A percentile compares a stretch with the other conserved stretches of the same genome.
Evolutionary conservation across 2,888 invertebrate genomes (phyloP).

Genomic region (Perizoma flavofasciatum): DNA sequence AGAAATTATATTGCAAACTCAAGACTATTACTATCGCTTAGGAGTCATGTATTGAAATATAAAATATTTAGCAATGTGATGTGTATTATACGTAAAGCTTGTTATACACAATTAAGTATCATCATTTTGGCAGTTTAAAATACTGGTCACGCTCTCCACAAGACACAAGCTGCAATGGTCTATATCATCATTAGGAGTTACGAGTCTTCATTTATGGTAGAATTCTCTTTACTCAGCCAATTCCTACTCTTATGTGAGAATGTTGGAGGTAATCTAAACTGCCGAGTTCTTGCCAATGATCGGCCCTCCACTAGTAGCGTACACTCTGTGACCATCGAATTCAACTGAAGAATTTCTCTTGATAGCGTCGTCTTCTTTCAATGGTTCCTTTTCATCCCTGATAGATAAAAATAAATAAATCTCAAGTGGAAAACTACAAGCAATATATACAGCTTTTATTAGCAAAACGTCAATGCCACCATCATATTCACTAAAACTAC

Average conservation of each 20-base stretch:
- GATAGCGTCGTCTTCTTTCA: conserved; percentile 87
- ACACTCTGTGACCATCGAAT: conserved; percentile 92
- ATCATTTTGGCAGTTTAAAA: conserved; percentile 75
- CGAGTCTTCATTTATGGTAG: conserved; percentile 7
- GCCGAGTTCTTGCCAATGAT: conserved; percentile 96
- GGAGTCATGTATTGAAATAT: conserved; percentile 48
- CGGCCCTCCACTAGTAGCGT: conserved; percentile 92
- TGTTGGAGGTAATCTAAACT: conserved; percentile 78
- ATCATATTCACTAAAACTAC: conserved; percentile 14
- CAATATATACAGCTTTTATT: conserved; percentile 36
- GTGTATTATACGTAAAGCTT: conserved; percentile 58
- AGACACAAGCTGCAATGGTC: conserved; percentile 67
- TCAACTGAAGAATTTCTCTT: conserved; percentile 91
- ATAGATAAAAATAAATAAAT: conserved; percentile 20
- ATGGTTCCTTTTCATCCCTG: conserved; percentile 92
- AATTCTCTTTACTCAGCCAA: conserved; percentile 8
- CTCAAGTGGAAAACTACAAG: conserved; percentile 11
- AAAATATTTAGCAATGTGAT: conserved; percentile 43
- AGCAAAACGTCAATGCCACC: conserved; percentile 12
- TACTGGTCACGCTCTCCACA: conserved; percentile 76
- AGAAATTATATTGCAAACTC: conserved; percentile 8
- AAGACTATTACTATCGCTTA: conserved; percentile 22
- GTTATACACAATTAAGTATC: conserved; percentile 59
- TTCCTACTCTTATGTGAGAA: conserved; percentile 6
- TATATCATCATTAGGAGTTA: conserved; percentile 7